phyloP scores from a whole-genome alignment of 2,888 invertebrate genomes.

The Phaedon cochleariae region DNA sequence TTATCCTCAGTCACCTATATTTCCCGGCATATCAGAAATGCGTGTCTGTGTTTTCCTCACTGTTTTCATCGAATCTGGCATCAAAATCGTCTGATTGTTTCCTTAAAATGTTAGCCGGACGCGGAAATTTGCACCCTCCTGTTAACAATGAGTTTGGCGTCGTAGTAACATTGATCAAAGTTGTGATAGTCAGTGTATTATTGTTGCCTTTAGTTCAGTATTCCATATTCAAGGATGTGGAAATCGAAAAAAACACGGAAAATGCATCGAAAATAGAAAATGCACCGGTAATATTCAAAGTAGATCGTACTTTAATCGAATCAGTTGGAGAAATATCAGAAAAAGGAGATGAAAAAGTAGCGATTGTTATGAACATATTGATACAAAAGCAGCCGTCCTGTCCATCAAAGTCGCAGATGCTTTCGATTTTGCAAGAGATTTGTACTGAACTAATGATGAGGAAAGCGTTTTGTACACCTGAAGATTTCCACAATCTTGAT shows the following conservation, averaged over 20 bases:
- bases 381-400: slow-evolving; percentile 47
- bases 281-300: background rate
- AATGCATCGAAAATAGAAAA: background rate
- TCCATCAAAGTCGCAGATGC: slow-evolving; percentile 40
- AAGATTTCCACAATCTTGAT: slow-evolving; percentile 49
- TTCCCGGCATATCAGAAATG: slow-evolving; percentile 12
- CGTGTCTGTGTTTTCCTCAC: slow-evolving; percentile 1
- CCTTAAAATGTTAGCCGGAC: slow-evolving; percentile 12
- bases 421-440: slow-evolving; percentile 44
- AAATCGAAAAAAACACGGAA: background rate
- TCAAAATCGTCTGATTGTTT: background rate
- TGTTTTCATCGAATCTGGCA: background rate
- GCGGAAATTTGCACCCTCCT: background rate
- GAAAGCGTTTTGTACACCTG: slow-evolving; percentile 48
- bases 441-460: slow-evolving; percentile 42
- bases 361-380: background rate
- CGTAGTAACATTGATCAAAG: slow-evolving; percentile 30
- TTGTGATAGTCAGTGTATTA: slow-evolving; percentile 36
- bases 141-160: slow-evolving; percentile 12
- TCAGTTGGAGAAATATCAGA: background rate
- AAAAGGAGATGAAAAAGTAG: slow-evolving; percentile 6
- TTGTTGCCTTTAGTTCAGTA: slow-evolving; percentile 39
- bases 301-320: background rate
- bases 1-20: slow-evolving; percentile 27
- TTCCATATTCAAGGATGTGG: slow-evolving; percentile 8